phyloP scores from a whole-genome alignment of 2,888 invertebrate genomes.

The Autographa gamma region DNA sequence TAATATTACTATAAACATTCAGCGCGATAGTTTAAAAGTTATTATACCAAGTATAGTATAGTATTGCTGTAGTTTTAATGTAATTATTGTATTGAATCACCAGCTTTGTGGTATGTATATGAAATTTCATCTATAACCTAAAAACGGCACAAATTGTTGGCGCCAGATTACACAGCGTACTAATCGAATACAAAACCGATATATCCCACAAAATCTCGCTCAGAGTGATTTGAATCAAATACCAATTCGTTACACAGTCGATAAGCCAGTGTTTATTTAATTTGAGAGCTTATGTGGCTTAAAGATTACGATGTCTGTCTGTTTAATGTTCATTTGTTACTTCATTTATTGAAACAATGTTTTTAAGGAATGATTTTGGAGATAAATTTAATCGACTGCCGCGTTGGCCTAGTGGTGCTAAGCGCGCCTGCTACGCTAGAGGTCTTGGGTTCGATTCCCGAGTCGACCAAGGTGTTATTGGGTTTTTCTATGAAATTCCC shows the following conservation, averaged over 20 bases:
- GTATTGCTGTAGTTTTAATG: too few species aligned
- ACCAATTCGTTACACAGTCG: conserved; percentile 37
- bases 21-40: too few species aligned
- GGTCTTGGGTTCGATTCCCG: too few species aligned
- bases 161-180: not conserved
- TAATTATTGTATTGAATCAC: not conserved
- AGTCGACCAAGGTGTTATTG: too few species aligned
- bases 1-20: too few species aligned
- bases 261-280: conserved; percentile 39
- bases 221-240: conserved; percentile 36
- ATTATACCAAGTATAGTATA: too few species aligned
- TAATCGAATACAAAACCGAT: conserved; percentile 10
- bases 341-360: conserved; percentile 19
- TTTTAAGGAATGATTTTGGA: not conserved
- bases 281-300: conserved; percentile 43
- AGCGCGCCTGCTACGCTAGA: too few species aligned
- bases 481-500: too few species aligned
- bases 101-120: not conserved
- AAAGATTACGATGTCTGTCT: conserved; percentile 15
- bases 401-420: too few species aligned
- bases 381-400: too few species aligned
- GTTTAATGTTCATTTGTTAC: conserved; percentile 38
- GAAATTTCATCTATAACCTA: not conserved
- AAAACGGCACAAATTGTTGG: not conserved
- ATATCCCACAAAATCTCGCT: conserved; percentile 22